A percentile compares a stretch with the other conserved stretches of the same genome.
Evolutionary conservation across 1,140 invertebrate species (phyloP).

Genomic region (Drosophila lacertosa): DNA sequence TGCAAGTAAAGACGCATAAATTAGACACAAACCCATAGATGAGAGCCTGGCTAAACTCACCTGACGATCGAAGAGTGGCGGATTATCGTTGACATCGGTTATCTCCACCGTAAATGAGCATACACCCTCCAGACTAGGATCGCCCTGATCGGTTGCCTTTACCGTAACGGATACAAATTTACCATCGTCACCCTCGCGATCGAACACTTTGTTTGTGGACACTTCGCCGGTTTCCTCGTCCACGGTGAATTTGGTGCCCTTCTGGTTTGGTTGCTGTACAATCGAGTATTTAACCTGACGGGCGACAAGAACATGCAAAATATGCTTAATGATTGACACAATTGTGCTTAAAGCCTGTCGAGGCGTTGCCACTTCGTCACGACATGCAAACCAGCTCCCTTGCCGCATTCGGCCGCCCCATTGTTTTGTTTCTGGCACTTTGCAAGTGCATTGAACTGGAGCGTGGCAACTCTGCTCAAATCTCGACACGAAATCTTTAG

Average conservation of each 20-base stretch:
- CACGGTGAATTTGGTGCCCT: slow-evolving; percentile 97
- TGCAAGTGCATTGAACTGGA: slow-evolving; percentile 67
- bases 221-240: slow-evolving; percentile 97
- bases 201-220: slow-evolving; percentile 97
- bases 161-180: slow-evolving; percentile 98
- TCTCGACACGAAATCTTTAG: slow-evolving; percentile 60
- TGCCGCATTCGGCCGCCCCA: too few species aligned
- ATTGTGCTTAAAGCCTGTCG: slow-evolving; percentile 43
- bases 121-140: slow-evolving; percentile 96
- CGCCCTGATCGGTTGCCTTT: slow-evolving; percentile 98
- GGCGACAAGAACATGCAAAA: slow-evolving; percentile 53
- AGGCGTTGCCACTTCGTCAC: slow-evolving; percentile 40
- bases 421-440: too few species aligned
- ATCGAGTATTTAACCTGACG: slow-evolving; percentile 94
- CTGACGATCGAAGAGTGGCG: slow-evolving; percentile 96
- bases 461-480: slow-evolving; percentile 29
- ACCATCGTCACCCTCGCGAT: slow-evolving; percentile 97
- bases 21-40: too few species aligned
- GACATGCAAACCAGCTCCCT: slow-evolving; percentile 26
- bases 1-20: too few species aligned
- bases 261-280: slow-evolving; percentile 97
- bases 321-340: slow-evolving; percentile 65
- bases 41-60: slow-evolving; percentile 84
- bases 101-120: slow-evolving; percentile 98
- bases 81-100: slow-evolving; percentile 97